Conservation (phyloP, 2,797 vertebrate genomes). For the Gallinago stenura region DNA sequence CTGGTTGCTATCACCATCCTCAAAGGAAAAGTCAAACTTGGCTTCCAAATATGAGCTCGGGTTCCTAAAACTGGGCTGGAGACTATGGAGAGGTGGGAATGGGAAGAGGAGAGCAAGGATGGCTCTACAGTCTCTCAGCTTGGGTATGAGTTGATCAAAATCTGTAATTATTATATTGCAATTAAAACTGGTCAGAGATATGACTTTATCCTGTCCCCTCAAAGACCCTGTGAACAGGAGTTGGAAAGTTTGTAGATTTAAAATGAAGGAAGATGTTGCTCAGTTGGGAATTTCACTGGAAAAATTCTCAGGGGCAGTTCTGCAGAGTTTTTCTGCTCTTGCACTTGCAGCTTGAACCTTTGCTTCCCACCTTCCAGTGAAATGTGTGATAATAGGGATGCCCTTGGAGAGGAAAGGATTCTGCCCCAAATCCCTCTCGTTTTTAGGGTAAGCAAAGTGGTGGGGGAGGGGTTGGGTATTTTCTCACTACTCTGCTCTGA, state of each 20-base stretch:
- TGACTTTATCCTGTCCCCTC: not conserved
- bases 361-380: not conserved
- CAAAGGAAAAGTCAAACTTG: not conserved
- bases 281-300: not conserved
- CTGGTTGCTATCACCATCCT: not conserved
- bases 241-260: not conserved
- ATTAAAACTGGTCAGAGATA: not conserved
- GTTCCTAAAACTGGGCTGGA: not conserved
- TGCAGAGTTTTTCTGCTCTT: not conserved
- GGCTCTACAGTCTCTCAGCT: not conserved
- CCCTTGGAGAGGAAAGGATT: not conserved
- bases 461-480: not conserved
- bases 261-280: not conserved
- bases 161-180: not conserved
- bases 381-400: rapidly evolving
- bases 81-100: not conserved
- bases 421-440: not conserved
- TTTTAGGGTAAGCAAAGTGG: not conserved
- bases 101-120: not conserved
- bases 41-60: not conserved
- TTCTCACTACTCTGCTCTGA: not conserved
- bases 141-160: not conserved
- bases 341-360: not conserved
- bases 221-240: not conserved
- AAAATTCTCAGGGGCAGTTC: not conserved